Conservation (phyloP, 2,113 vertebrate species). For the Nesoenas mayeri region DNA sequence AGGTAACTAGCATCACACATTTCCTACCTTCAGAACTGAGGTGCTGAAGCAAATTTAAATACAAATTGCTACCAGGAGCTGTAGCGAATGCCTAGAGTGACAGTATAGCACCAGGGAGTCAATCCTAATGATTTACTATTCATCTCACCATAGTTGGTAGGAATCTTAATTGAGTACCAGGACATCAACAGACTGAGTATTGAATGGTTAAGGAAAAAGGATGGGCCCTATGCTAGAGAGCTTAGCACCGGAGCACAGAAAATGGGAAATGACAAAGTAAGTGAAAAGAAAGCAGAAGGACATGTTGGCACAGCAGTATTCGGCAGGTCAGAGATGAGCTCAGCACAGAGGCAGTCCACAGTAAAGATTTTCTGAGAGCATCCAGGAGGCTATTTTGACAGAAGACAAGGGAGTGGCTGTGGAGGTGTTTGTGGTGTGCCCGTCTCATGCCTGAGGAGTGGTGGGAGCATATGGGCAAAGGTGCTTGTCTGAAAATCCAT, state of each 20-base stretch:
- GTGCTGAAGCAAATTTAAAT: slow-evolving; percentile 1
- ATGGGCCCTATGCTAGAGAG: background rate
- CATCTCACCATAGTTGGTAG: background rate
- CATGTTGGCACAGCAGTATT: background rate
- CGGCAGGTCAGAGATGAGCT: background rate
- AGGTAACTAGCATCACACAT: background rate
- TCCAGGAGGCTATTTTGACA: background rate
- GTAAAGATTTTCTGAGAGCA: slow-evolving; percentile 11
- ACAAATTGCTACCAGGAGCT: background rate
- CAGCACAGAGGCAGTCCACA: background rate
- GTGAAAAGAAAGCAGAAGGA: background rate
- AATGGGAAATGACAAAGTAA: background rate
- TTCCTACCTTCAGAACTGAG: background rate
- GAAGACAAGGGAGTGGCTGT: background rate
- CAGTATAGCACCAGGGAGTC: background rate
- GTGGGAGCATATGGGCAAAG: background rate
- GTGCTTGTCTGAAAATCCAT: background rate
- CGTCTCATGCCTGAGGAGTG: background rate
- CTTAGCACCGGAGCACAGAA: background rate
- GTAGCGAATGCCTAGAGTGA: background rate
- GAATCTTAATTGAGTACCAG: background rate
- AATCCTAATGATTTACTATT: background rate
- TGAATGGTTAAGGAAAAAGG: background rate
- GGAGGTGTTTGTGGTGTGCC: background rate
- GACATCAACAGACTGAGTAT: background rate